A percentile compares a stretch with the other conserved stretches of the same genome.
phyloP scores from a whole-genome alignment of 2,113 vertebrate genomes.

The Physeter macrocephalus region DNA sequence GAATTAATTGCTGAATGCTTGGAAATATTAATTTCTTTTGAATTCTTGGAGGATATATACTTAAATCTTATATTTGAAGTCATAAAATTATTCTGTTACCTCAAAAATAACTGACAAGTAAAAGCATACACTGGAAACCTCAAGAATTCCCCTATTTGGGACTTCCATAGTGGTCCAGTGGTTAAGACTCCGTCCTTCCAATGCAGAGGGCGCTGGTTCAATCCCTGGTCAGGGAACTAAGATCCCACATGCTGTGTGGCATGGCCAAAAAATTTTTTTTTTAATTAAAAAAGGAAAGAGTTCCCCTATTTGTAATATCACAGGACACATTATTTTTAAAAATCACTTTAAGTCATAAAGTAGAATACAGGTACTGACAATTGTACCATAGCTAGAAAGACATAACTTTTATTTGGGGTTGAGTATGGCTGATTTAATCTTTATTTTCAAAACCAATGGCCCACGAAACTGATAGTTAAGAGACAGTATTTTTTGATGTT shows the following conservation, averaged over 20 bases:
- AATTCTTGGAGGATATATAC: not conserved
- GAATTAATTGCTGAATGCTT: not conserved
- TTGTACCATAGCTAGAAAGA: not conserved
- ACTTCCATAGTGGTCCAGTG: too few species aligned
- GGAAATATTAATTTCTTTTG: not conserved
- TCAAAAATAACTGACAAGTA: not conserved
- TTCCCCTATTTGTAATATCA: not conserved
- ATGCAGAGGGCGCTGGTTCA: too few species aligned
- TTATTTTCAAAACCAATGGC: conserved; percentile 49
- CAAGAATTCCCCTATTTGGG: not conserved
- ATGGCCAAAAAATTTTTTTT: too few species aligned
- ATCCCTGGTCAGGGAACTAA: too few species aligned
- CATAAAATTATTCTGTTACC: not conserved
- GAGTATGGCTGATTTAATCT: conserved; percentile 46
- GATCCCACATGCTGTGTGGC: too few species aligned
- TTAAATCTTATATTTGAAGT: not conserved
- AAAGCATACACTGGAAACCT: not conserved
- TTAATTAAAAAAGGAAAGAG: not conserved
- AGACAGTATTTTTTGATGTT: conserved; percentile 24
- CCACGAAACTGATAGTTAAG: conserved; percentile 44
- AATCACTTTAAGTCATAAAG: not conserved
- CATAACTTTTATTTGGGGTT: conserved; percentile 9
- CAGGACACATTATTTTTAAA: not conserved
- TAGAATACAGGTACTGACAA: not conserved
- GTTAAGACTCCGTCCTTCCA: too few species aligned